Evolutionary conservation across 2,797 vertebrate genomes (phyloP).

Genomic region (Hylomyscus alleni): DNA sequence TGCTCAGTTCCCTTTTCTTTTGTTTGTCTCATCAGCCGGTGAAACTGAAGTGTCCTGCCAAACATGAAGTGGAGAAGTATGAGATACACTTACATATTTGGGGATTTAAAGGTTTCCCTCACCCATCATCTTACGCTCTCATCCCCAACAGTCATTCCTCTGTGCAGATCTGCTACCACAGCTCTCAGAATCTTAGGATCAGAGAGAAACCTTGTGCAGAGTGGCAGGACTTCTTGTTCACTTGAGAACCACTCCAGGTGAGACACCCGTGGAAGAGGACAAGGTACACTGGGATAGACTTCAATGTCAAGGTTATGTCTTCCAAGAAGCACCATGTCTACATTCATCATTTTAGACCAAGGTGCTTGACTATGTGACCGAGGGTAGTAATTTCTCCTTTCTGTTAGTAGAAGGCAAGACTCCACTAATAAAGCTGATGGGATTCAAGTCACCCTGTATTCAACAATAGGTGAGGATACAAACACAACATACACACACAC

Average conservation of each 20-base stretch:
- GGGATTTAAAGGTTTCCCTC: slow-evolving; percentile 75
- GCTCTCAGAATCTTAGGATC: slow-evolving; percentile 63
- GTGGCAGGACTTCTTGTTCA: slow-evolving; percentile 50
- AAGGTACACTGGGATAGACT: not conserved
- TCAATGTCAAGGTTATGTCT: slow-evolving; percentile 58
- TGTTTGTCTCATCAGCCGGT: slow-evolving; percentile 88
- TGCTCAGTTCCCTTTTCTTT: slow-evolving; percentile 87
- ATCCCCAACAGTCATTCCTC: slow-evolving; percentile 75
- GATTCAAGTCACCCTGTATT: not conserved
- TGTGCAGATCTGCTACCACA: slow-evolving; percentile 67
- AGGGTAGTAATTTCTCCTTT: slow-evolving; percentile 57
- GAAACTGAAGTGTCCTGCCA: slow-evolving; percentile 83
- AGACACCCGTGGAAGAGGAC: not conserved
- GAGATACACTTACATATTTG: slow-evolving; percentile 86
- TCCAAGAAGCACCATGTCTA: slow-evolving; percentile 55
- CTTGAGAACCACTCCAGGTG: not conserved
- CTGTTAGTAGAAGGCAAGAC: slow-evolving; percentile 39
- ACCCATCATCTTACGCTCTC: slow-evolving; percentile 64
- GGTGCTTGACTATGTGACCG: not conserved
- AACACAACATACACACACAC: not conserved
- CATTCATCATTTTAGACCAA: slow-evolving; percentile 52
- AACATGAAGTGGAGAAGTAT: slow-evolving; percentile 84
- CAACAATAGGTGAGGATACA: not conserved
- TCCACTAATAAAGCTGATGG: slow-evolving; percentile 36
- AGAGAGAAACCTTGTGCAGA: slow-evolving; percentile 39